Base-by-base conservation (phyloP, 1,140 invertebrate genomes). In the Pogonomyrmex barbatus region DNA sequence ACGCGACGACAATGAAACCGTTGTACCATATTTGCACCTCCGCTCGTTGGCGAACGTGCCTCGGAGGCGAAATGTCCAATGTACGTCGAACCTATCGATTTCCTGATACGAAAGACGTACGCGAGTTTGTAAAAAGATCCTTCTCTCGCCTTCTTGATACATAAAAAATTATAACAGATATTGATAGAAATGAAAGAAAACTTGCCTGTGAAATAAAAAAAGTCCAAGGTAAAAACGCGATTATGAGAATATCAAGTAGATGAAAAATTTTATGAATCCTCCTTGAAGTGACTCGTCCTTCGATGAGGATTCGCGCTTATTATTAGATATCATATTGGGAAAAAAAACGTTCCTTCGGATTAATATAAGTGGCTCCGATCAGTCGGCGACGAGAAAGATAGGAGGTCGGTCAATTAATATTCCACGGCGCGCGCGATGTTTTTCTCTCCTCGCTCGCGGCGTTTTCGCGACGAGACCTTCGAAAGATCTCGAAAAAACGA, bases 301-400 rank as follows among this genome's bases (percentile, higher is more conserved):
- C 56, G 68, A 73, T 12, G 2, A 58, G 39, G 73, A 82, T 58
- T 71, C 30, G 2, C 45, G 54, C 12, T 83, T 83, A 83, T 83
- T 83, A 83, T 83, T 83, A 82, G 79, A 73, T 73, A 62, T 83
- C 24, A 47, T 83, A 83, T 83, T 83, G 79, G 68, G n/a, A n/a
- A 83, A 82, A 47, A 83, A 10, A 83, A 10, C 5, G 6, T 42
- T n/a, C 14, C 1, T 3, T 3, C 36, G 12, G 54, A 75, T 83
- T 83, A 83, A 47, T 82, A 73, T 60, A 75, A 47, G 47, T 36
- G 8, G 6, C 63, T 24, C 33, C 8, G 47, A 62, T 60, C 17
- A 39, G 50, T 24, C 39, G 50, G 12, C 77, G 33, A 56, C 12
- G 30, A 81, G 63, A 54, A 79, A 71, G 67, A 83, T 12, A 60